A percentile compares a stretch with the other conserved stretches of the same genome.
phyloP scores from a whole-genome alignment of 2,888 invertebrate genomes.

The Himalopsyche kuldschensis region DNA sequence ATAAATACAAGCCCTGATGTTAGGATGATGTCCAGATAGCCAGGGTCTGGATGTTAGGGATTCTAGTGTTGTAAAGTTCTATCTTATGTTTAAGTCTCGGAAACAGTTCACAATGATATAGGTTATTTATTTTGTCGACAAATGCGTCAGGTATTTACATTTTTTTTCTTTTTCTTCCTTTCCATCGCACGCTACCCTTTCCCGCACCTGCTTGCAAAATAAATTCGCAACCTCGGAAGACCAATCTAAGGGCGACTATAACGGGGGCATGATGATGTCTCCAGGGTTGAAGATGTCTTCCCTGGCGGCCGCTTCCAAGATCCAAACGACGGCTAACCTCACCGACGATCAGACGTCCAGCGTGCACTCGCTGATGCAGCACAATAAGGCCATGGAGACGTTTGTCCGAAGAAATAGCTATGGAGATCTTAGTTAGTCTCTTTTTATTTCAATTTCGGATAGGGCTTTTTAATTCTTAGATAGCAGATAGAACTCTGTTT shows the following conservation, averaged over 20 bases:
- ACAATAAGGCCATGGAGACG: constrained; percentile 63
- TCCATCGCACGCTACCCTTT: constrained; percentile 28
- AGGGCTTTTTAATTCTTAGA: too few species aligned
- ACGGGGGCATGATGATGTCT: neutral
- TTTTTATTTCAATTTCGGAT: constrained; percentile 17
- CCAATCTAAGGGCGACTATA: constrained; percentile 17
- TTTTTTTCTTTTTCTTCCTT: constrained; percentile 9
- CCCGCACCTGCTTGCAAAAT: neutral
- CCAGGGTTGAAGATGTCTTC: constrained; percentile 3
- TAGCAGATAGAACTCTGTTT: too few species aligned
- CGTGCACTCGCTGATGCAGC: constrained; percentile 52
- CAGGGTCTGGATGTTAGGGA: too few species aligned
- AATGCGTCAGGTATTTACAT: neutral
- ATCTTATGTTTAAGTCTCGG: too few species aligned
- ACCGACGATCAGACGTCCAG: constrained; percentile 61
- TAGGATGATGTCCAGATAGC: too few species aligned
- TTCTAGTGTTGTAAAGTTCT: too few species aligned
- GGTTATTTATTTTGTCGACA: too few species aligned
- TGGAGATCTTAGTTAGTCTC: constrained; percentile 69
- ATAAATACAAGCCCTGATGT: too few species aligned
- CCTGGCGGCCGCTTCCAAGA: constrained; percentile 43
- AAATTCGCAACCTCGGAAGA: neutral
- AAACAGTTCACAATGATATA: too few species aligned
- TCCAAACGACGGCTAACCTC: constrained; percentile 51
- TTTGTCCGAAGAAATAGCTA: constrained; percentile 74